A percentile compares a stretch with the other conserved stretches of the same genome.
Conservation (phyloP, 2,888 invertebrate genomes). For the Noctua janthina region DNA sequence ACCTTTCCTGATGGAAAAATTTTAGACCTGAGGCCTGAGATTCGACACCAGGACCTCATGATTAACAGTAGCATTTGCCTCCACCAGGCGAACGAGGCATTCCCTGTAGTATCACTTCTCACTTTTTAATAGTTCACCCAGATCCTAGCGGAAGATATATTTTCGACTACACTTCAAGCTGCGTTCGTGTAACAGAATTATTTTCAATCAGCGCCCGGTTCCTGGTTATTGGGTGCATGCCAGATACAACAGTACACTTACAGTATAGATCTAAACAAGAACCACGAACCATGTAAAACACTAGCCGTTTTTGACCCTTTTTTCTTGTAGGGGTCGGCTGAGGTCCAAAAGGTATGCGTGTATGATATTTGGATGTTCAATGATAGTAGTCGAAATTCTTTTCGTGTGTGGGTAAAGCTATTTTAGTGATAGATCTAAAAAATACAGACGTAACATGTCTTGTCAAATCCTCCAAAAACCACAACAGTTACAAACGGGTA, state of each 20-base stretch:
- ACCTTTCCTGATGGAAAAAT: not conserved
- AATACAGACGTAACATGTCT: not conserved
- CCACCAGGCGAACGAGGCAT: not conserved
- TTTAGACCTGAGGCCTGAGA: not conserved
- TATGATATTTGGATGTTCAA: conserved; percentile 1
- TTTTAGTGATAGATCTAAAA: not conserved
- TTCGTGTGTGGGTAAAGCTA: not conserved
- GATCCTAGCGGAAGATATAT: not conserved
- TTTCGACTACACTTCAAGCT: not conserved
- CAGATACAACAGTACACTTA: conserved; percentile 44
- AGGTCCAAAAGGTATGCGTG: not conserved
- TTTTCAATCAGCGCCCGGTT: conserved; percentile 62
- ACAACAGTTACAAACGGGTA: not conserved
- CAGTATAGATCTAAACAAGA: conserved; percentile 34
- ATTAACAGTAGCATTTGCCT: not conserved
- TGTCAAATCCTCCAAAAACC: not conserved
- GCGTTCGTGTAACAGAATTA: conserved; percentile 53
- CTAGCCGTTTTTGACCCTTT: not conserved
- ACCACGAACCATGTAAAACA: conserved; percentile 39
- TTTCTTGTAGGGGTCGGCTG: not conserved
- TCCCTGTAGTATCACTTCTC: not conserved
- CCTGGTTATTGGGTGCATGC: conserved; percentile 59
- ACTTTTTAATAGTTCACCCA: not conserved
- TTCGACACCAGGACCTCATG: not conserved
- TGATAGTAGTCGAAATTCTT: not conserved